Evolutionary conservation across 1,140 invertebrate species (phyloP).

Genomic region (Magallana angulata): DNA sequence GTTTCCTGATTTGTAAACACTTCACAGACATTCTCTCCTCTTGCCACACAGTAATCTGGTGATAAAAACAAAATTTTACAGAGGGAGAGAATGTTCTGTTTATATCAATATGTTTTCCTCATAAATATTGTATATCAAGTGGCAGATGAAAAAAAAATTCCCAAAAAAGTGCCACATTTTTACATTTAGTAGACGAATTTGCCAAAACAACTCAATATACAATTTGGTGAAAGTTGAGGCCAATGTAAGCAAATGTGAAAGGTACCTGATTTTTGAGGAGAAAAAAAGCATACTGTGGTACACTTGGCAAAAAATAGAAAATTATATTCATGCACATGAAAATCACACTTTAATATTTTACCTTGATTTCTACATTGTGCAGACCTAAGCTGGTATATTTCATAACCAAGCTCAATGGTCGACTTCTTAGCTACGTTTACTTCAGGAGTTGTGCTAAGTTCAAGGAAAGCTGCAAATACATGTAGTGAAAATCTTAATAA

Average conservation of each 20-base stretch:
- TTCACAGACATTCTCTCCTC: neutral
- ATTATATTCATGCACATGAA: too few species aligned
- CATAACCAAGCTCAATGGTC: neutral
- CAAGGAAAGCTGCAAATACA: neutral
- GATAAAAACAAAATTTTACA: neutral
- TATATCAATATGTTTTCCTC: too few species aligned
- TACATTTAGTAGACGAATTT: too few species aligned
- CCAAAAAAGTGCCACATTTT: neutral
- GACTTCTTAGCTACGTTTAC: neutral
- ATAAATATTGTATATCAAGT: neutral
- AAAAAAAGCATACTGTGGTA: too few species aligned
- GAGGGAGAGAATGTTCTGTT: too few species aligned
- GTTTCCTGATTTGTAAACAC: neutral
- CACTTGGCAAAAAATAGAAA: too few species aligned
- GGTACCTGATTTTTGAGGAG: too few species aligned
- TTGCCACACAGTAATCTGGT: neutral
- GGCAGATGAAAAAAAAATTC: too few species aligned
- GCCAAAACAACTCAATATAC: too few species aligned
- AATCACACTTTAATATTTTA: neutral
- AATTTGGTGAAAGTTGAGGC: too few species aligned
- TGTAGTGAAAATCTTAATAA: neutral
- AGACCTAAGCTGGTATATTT: constrained; percentile 5
- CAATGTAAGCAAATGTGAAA: too few species aligned
- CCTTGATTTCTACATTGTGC: neutral
- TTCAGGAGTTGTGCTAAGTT: constrained; percentile 3